A percentile compares a stretch with the other conserved stretches of the same genome.
phyloP scores from a whole-genome alignment of 2,888 invertebrate genomes.

The Cheiracanthium punctorium region DNA sequence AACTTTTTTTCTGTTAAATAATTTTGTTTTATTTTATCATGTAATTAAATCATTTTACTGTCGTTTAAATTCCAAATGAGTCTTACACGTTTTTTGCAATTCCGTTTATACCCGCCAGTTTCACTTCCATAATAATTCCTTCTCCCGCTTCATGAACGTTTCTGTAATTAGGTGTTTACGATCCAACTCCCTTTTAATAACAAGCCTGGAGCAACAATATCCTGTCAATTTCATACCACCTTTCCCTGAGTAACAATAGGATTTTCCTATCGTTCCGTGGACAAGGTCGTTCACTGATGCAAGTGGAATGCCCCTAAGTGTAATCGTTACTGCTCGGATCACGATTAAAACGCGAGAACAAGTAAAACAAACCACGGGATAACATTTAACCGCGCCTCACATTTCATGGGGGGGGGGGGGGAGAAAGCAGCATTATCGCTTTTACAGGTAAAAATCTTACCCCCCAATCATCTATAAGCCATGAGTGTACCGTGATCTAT shows the following conservation, averaged over 20 bases:
- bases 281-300: conserved; percentile 41
- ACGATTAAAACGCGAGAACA: conserved; percentile 33
- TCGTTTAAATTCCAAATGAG: no score
- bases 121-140: no score
- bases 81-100: no score
- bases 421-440: conserved; percentile 13
- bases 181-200: not conserved
- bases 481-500: conserved; percentile 48
- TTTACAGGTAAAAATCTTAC: conserved; percentile 9
- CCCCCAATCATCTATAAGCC: conserved; percentile 6
- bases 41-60: no score
- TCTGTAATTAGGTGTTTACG: no score
- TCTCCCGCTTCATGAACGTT: no score
- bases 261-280: not conserved
- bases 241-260: conserved; percentile 6
- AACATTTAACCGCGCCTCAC: conserved; percentile 30
- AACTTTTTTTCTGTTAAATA: no score
- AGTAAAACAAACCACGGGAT: conserved; percentile 17
- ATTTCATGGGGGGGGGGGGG: conserved; percentile 21
- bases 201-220: not conserved
- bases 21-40: no score
- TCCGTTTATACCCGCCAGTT: no score
- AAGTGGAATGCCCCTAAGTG: conserved; percentile 38
- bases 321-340: conserved; percentile 23
- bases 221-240: not conserved